A percentile compares a stretch with the other conserved stretches of the same genome.
phyloP scores from a whole-genome alignment of 2,113 vertebrate genomes.

The Atractosteus spatula region DNA sequence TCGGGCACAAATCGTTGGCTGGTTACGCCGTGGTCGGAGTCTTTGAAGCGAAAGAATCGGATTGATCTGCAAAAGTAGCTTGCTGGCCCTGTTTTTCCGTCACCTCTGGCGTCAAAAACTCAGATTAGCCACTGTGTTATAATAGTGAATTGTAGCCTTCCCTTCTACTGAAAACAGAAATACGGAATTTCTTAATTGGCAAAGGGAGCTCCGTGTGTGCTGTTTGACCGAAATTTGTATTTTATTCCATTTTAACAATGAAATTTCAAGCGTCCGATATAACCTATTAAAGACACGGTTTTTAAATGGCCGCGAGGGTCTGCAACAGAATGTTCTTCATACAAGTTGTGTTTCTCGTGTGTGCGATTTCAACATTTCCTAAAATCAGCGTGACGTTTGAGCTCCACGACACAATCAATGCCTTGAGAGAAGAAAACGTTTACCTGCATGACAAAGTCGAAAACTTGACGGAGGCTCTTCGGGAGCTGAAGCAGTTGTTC shows the following conservation, averaged over 20 bases:
- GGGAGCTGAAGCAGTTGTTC: constrained; percentile 60
- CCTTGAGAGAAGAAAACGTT: constrained; percentile 71
- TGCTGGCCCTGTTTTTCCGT: constrained; percentile 44
- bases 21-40: background rate
- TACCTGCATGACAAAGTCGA: constrained; percentile 71
- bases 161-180: constrained; percentile 12
- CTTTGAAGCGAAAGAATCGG: constrained; percentile 43
- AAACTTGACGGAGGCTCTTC: constrained; percentile 67
- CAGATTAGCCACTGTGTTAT: constrained; percentile 22
- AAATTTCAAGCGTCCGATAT: background rate
- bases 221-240: background rate
- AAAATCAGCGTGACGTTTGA: constrained; percentile 50
- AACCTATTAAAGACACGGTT: background rate
- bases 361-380: background rate
- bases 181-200: too few relatives aligned
- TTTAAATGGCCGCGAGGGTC: background rate
- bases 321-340: constrained; percentile 11
- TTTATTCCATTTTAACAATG: constrained; percentile 1
- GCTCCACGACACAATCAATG: constrained; percentile 72
- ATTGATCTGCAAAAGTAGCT: constrained; percentile 56
- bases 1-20: background rate
- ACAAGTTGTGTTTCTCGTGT: background rate
- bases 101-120: constrained; percentile 35
- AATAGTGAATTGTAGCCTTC: constrained; percentile 15
- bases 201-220: background rate